phyloP scores from a whole-genome alignment of 2,888 invertebrate species.

The Phasia obesa region DNA sequence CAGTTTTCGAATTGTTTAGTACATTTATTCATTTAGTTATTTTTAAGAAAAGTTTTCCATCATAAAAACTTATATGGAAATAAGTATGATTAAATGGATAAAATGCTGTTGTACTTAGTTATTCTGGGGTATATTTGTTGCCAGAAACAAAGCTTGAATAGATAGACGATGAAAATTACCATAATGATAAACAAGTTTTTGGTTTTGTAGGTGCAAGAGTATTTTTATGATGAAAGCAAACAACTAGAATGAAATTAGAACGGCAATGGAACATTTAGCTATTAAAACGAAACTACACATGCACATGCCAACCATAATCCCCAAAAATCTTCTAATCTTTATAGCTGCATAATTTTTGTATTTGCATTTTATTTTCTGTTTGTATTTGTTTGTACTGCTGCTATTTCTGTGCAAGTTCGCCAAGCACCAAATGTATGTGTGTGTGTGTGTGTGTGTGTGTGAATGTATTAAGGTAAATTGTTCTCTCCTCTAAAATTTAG shows the following conservation, averaged over 20 bases:
- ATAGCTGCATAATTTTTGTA: conserved; percentile 38
- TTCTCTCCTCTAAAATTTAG: no score
- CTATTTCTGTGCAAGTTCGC: neutral
- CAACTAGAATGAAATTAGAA: neutral
- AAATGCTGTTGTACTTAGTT: no score
- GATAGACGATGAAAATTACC: neutral
- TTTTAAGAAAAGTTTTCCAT: no score
- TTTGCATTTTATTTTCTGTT: no score
- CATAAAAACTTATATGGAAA: no score
- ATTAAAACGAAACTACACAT: neutral
- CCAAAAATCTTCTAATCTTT: conserved; percentile 51
- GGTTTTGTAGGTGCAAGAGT: neutral
- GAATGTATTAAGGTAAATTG: no score
- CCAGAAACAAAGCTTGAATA: neutral
- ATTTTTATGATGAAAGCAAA: neutral
- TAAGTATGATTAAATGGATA: no score
- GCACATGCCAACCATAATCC: conserved; percentile 40
- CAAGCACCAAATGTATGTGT: neutral
- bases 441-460: no score
- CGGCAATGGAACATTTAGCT: neutral
- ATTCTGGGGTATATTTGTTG: no score
- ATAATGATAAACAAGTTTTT: neutral
- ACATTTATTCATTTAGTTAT: no score
- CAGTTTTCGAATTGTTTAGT: no score
- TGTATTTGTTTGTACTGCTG: neutral